These are phyloP conservation scores for Bombylius major DNA, from an alignment of 2,888 invertebrate genomes.

Conservation along the genomic window DNA sequence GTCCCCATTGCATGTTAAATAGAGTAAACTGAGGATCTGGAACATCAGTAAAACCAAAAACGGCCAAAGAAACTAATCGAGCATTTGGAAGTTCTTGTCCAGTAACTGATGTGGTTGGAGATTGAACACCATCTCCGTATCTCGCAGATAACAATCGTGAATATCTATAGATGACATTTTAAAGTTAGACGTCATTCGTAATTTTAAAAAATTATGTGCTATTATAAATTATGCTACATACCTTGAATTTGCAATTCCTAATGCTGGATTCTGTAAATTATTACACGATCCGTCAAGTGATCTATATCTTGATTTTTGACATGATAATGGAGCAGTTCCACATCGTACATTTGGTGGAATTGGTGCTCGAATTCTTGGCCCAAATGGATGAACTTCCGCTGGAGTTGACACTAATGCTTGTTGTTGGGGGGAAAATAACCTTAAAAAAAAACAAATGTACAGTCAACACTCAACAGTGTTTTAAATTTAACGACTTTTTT, in stretches of 20 bases:
- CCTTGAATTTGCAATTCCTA: conserved; percentile 67
- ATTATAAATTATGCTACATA: conserved; percentile 6
- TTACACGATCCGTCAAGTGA: conserved; percentile 91
- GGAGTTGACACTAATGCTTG: not conserved
- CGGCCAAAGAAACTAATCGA: conserved; percentile 52
- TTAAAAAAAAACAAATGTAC: not conserved
- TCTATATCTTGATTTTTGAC: conserved; percentile 44
- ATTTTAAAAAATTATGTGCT: not conserved
- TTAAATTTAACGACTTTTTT: too few species aligned
- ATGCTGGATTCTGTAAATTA: conserved; percentile 67
- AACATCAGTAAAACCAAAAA: conserved; percentile 58
- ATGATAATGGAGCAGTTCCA: conserved; percentile 24
- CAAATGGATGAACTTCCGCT: not conserved
- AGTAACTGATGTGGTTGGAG: conserved; percentile 48
- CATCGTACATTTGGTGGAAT: conserved; percentile 15
- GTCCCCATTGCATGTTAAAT: conserved; percentile 53
- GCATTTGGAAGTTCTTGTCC: conserved; percentile 57
- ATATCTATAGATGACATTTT: conserved; percentile 24
- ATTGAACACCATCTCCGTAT: conserved; percentile 40
- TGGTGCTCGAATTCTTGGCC: not conserved
- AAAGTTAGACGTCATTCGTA: not conserved
- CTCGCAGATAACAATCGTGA: conserved; percentile 36
- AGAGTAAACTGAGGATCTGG: conserved; percentile 62
- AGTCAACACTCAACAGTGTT: too few species aligned
- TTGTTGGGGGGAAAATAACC: not conserved